Evolutionary conservation across 2,797 vertebrate species (phyloP).

Genomic region (Cirrhinus molitorella): DNA sequence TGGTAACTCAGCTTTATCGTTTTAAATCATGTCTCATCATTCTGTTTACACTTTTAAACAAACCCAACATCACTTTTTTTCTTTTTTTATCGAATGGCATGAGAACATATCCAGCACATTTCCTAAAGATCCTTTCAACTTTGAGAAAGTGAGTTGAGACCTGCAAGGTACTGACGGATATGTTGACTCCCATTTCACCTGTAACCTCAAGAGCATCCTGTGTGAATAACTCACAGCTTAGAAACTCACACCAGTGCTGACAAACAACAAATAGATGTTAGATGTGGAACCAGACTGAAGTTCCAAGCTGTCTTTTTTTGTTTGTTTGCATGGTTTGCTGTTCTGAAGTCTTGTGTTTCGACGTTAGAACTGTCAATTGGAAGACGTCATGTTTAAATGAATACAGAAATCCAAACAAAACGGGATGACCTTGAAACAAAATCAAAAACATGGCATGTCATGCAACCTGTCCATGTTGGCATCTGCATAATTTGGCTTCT

Average conservation of each 20-base stretch:
- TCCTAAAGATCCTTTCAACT: constrained; percentile 1
- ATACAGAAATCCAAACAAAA: constrained; percentile 11
- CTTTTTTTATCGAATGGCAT: background rate
- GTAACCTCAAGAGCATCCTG: constrained; percentile 21
- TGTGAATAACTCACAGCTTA: constrained; percentile 21
- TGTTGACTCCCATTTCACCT: constrained; percentile 30
- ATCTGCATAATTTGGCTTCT: constrained; percentile 11
- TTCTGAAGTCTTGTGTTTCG: constrained; percentile 14
- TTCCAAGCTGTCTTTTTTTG: background rate
- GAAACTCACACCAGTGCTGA: background rate
- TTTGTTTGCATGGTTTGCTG: background rate
- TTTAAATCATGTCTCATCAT: background rate
- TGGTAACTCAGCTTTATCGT: background rate
- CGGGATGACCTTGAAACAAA: constrained; percentile 18
- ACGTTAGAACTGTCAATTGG: constrained; percentile 19
- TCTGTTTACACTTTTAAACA: background rate
- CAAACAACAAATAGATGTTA: constrained; percentile 35
- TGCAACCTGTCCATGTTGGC: constrained; percentile 5
- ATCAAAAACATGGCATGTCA: background rate
- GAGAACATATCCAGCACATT: background rate
- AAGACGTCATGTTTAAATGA: constrained; percentile 6
- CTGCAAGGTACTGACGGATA: background rate
- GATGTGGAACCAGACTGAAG: background rate
- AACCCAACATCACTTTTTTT: background rate
- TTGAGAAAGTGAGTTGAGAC: constrained; percentile 8